phyloP scores from a whole-genome alignment of 53 echinoderm and acorn worm genomes.

The Paelopatides confundens region DNA sequence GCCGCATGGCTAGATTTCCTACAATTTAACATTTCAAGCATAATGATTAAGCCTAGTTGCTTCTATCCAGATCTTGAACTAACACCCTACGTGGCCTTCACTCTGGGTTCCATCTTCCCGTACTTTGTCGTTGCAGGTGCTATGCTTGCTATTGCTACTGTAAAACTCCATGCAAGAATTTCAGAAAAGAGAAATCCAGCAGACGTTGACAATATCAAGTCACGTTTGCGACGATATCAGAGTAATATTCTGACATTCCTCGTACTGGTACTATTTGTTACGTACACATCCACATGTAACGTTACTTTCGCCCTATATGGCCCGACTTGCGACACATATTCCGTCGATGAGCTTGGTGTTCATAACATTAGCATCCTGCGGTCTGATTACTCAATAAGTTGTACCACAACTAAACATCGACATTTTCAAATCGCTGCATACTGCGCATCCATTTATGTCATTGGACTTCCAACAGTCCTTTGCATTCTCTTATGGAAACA shows the following conservation, averaged over 20 bases:
- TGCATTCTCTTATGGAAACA: constrained; percentile 47
- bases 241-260: constrained; percentile 15
- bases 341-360: constrained; percentile 44
- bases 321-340: constrained; percentile 58
- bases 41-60: constrained; percentile 15
- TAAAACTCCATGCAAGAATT: background rate
- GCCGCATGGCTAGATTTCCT: background rate
- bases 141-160: background rate
- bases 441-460: constrained; percentile 52
- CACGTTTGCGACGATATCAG: background rate
- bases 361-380: constrained; percentile 27
- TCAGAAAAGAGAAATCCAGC: background rate
- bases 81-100: background rate
- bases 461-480: constrained; percentile 59
- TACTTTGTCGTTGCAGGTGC: background rate
- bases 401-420: constrained; percentile 32
- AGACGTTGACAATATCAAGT: background rate
- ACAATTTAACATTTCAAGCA: background rate
- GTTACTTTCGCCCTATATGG: constrained; percentile 57
- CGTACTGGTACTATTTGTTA: constrained; percentile 54
- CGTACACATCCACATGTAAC: constrained; percentile 64
- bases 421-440: constrained; percentile 56
- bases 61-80: background rate
- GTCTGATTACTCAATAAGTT: constrained; percentile 68
- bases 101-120: background rate